Base-by-base conservation (phyloP, 2,888 invertebrate genomes). In the Plebejus melissa region DNA sequence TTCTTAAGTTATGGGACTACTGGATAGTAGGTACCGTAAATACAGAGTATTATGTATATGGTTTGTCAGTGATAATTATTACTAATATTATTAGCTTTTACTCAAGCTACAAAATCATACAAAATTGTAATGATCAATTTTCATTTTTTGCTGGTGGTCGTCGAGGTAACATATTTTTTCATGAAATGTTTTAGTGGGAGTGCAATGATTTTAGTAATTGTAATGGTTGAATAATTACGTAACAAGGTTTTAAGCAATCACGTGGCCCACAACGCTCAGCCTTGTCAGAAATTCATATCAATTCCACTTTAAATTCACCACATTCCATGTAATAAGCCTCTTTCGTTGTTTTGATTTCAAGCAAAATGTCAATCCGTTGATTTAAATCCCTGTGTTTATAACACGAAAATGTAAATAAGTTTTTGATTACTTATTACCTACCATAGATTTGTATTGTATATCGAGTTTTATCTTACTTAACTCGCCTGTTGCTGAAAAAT, bases 301-400 rank as follows among this genome's bases (percentile, higher is more conserved):
- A 86, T 82, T 83, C 83, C 81, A 88, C 88, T 89, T 84, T 81
- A 87, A 85, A 88, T 88, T 85, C 86, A 89, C 71, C 36, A 72
- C 72, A 72, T 72, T 72, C 32, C 32, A 72, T 72, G 54, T 54
- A 72, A 32, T 72, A 72, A 72, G 72, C 72, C 72, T 72, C 72
- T 54, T 32, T 54, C 28, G 72, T 72, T 72, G 72, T 72, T 72
- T 72, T 72, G 72, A 72, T 54, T 72, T 32, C 32, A 54, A 72
- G 50, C 54, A 72, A 72, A 72, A 72, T 72, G 54, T 72, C 72
- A 54, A 72, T 72, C 50, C 72, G 50, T 72, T 72, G 50, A 72
- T 36, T 72, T 54, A 72, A 72, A 72, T 72, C 54, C 72, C 54
- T 72, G 32, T 54, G 28, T 72, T 11, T 28, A 72, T 54, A 72